Evolutionary conservation across 1,140 invertebrate species (phyloP), one percentile per base, ranked within the genome.

Genomic region (Aculops lycopersici): DNA sequence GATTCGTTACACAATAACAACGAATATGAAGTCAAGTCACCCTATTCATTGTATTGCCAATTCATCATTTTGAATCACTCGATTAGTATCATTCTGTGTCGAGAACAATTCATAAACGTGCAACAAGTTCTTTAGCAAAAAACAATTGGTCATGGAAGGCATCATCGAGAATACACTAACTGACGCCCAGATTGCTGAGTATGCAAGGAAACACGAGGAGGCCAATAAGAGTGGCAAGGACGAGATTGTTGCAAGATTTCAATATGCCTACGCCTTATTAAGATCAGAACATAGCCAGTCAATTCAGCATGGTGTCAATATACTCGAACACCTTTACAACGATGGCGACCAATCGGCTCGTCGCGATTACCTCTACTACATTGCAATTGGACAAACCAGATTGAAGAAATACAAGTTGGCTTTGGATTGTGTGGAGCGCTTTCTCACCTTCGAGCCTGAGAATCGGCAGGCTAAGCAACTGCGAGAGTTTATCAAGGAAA

Each of bases 221-320:
- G 12, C 12, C 19, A 43, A 46, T 21, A 35, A 45, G n/a, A n/a
- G n/a, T n/a, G 66, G 67, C 47, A 60, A 66, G 48, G 69, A 69
- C 14, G 57, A 58, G n/a, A n/a, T n/a, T n/a, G n/a, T n/a, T n/a
- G 69, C 70, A 19, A 65, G 80, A 54, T 92, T 88, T 59, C 76
- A 88, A 53, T 92, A 88, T 57, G 75, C 79, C 2, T 84, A 77
- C 70, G 84, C 79, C 59, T 59, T 90, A 39, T 77, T 90, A 17
- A 58, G 79, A 44, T 84, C 78, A 56, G 72, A 69, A 58, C 81
- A 80, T 56, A 64, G 70, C 3, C 67, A 70, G n/a, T 16, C 40
- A 41, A 41, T 16, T 4, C 20, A 43, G 15, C 8, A 39, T 14
- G 36, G n/a, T 17, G 20, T 40, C 3, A 14, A 19, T 35, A 12